Conservation (phyloP, 2,113 vertebrate genomes). For the Hymenochirus boettgeri region DNA sequence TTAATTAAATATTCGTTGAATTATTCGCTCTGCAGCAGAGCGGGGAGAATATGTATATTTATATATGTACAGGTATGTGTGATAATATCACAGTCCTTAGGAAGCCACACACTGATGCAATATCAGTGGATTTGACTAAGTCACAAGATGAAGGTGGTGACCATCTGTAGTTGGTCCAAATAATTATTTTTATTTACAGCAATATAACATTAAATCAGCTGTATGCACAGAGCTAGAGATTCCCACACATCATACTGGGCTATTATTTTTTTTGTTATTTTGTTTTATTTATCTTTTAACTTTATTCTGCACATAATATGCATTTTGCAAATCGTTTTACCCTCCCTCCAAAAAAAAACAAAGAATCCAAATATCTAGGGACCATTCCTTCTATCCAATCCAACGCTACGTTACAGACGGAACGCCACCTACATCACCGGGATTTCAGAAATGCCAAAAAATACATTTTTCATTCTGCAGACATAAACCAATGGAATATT, state of each 20-base stretch:
- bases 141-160: slow-evolving; percentile 5
- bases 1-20: slow-evolving; percentile 1
- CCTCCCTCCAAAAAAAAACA: neutral
- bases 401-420: neutral
- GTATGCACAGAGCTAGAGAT: slow-evolving; percentile 9
- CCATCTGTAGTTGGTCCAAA: neutral
- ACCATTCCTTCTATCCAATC: neutral
- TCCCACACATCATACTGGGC: slow-evolving; percentile 10
- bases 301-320: slow-evolving; percentile 12
- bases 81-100: slow-evolving; percentile 14
- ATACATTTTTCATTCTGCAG: slow-evolving; percentile 4
- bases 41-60: slow-evolving; percentile 30
- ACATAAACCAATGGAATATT: slow-evolving; percentile 3
- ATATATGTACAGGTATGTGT: slow-evolving; percentile 29
- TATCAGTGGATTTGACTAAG: neutral
- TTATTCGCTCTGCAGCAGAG: slow-evolving; percentile 35
- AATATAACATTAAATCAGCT: neutral
- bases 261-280: no score
- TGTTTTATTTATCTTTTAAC: slow-evolving; percentile 26
- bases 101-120: neutral
- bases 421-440: neutral
- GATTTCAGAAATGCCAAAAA: slow-evolving; percentile 19
- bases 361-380: neutral
- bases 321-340: neutral
- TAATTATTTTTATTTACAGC: neutral